Base-by-base conservation (phyloP, 2,888 invertebrate genomes). In the Atrina japonica region DNA sequence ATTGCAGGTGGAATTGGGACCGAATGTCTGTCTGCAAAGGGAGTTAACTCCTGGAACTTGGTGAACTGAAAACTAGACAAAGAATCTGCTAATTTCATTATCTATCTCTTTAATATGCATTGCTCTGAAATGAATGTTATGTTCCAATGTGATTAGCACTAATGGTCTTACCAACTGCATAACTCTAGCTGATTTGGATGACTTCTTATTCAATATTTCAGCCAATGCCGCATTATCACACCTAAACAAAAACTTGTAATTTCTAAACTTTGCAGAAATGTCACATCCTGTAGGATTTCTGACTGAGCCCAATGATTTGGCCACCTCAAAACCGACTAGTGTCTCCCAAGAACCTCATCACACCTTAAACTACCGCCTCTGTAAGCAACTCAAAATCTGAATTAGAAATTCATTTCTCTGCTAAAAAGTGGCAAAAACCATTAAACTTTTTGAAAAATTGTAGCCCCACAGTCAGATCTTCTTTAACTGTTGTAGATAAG, bases 181-280 rank as follows among this genome's bases (percentile, higher is more conserved):
- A 40, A 66, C 70, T 23, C 45, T 21, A 3, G 25, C 40, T 25
- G 66, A 66, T 49, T 53, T 64, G 11, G 70, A 59, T 18, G 70
- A 63, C 21, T 47, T 40, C n/a, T 50, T 65, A 27, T 70, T 70
- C 16, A 70, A 18, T 27, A 70, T 64, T 7, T 50, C 35, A n/a
- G 66, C 66, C n/a, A 66, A 47, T 35, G 72, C 58, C 45, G 49
- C 21, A 60, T 72, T 68, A 47, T 72, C 72, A 30, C 18, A 25
- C 21, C 47, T 25, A 11, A 72, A 52, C 14, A 63, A n/a, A n/a
- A 66, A 58, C 45, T 68, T n/a, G n/a, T n/a, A n/a, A n/a, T n/a
- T n/a, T n/a, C n/a, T n/a, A n/a, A n/a, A n/a, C n/a, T n/a, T 25
- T 70, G 64, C 23, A 70, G 43, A 64, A 64, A 64, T 52, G 70